Evolutionary conservation across 2,888 invertebrate species (phyloP).

Genomic region (Xylophagus ater): DNA sequence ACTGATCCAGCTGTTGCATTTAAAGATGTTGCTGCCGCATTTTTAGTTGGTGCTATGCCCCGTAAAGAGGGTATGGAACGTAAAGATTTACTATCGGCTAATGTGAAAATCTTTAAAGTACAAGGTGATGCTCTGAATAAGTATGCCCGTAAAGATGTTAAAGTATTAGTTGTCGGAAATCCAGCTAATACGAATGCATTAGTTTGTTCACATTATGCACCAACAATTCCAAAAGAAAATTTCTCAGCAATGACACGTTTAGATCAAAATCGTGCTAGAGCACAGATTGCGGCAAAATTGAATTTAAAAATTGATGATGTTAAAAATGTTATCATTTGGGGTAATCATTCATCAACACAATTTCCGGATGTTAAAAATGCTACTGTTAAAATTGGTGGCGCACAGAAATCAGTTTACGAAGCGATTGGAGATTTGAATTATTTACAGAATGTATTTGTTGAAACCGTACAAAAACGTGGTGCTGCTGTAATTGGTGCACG

Average conservation of each 20-base stretch:
- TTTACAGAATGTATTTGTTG: constrained; percentile 71
- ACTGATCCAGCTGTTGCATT: constrained; percentile 86
- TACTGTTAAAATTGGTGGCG: constrained; percentile 45
- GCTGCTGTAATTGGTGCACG: constrained; percentile 95
- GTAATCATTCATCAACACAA: constrained; percentile 98
- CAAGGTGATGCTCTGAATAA: constrained; percentile 92
- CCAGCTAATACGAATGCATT: constrained; percentile 98
- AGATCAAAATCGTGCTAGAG: constrained; percentile 94
- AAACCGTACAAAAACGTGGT: constrained; percentile 92
- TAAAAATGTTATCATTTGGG: constrained; percentile 94
- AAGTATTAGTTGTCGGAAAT: constrained; percentile 94
- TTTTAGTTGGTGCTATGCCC: constrained; percentile 97
- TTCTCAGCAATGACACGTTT: constrained; percentile 97
- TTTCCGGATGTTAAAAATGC: constrained; percentile 87
- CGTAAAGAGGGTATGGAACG: constrained; percentile 97
- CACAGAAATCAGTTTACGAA: constrained; percentile 49
- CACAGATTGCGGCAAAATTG: constrained; percentile 69
- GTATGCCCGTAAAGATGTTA: constrained; percentile 82
- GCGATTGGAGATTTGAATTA: constrained; percentile 73
- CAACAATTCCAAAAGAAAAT: constrained; percentile 90
- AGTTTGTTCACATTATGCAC: constrained; percentile 90
- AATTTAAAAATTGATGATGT: constrained; percentile 62
- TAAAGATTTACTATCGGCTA: constrained; percentile 92
- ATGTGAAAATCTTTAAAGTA: constrained; percentile 95
- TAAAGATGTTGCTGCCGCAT: constrained; percentile 89